These are phyloP conservation scores for Chrysaora quinquecirrha DNA, from an alignment of 30 jellyfish, hydroid and myxozoan genomes.

Conservation along the genomic window DNA sequence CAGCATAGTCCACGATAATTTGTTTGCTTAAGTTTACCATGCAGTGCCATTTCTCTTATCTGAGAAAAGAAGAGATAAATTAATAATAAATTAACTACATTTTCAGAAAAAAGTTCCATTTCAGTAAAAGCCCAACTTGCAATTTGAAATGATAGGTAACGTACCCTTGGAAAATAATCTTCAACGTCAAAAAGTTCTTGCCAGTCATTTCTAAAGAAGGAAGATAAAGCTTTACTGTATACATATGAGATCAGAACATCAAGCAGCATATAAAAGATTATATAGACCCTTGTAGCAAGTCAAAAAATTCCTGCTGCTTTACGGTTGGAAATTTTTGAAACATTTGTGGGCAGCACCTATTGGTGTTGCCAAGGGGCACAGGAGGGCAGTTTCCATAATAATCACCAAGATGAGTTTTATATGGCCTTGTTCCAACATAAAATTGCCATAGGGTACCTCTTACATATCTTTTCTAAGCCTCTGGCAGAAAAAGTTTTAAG, in stretches of 20 bases:
- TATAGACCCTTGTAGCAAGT: neutral
- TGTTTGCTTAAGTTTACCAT: slow-evolving; percentile 78
- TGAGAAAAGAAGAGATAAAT: neutral
- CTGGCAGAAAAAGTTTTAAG: too few relatives aligned
- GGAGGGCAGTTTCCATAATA: neutral
- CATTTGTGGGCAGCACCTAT: neutral
- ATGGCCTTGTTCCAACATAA: too few relatives aligned
- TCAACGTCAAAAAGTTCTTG: slow-evolving; percentile 62
- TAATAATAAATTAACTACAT: neutral
- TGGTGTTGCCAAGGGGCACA: neutral
- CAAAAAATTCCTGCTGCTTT: neutral
- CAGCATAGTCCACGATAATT: slow-evolving; percentile 85
- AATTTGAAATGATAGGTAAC: neutral
- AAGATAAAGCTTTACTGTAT: neutral
- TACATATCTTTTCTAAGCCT: too few relatives aligned
- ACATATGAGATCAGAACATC: neutral
- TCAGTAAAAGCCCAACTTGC: neutral
- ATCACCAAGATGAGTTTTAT: too few relatives aligned
- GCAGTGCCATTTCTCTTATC: slow-evolving; percentile 70
- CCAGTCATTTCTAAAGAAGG: slow-evolving; percentile 28
- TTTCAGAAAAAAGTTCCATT: neutral
- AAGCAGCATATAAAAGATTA: neutral
- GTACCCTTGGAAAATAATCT: slow-evolving; percentile 44
- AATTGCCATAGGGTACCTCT: too few relatives aligned
- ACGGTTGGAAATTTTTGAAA: neutral